These are phyloP conservation scores for Oceanodroma tethys DNA, from an alignment of 2,113 vertebrate species.

Conservation along the genomic window DNA sequence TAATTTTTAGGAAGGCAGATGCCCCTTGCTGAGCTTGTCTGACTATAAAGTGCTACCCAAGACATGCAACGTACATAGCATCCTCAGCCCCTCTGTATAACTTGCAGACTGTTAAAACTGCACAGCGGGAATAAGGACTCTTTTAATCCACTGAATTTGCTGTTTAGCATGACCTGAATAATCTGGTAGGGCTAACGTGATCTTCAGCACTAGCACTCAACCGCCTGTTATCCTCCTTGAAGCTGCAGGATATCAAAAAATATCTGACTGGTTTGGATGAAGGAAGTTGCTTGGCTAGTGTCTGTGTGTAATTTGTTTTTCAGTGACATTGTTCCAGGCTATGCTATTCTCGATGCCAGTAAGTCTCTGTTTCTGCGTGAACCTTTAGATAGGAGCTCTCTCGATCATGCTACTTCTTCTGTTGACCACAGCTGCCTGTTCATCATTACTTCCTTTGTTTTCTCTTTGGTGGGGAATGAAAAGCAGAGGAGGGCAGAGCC, in stretches of 20 bases:
- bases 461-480: not conserved
- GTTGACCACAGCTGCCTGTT: not conserved
- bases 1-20: slow-evolving; percentile 55
- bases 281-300: not conserved
- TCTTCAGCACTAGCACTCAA: slow-evolving; percentile 51
- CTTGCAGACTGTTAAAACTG: slow-evolving; percentile 39
- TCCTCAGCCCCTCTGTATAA: slow-evolving; percentile 19
- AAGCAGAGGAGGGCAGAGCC: not conserved
- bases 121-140: slow-evolving; percentile 32
- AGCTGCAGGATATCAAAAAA: slow-evolving; percentile 53
- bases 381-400: not conserved
- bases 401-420: not conserved
- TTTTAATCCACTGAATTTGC: slow-evolving; percentile 63
- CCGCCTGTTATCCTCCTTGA: slow-evolving; percentile 49
- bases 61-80: not conserved
- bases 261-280: slow-evolving; percentile 47
- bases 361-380: not conserved
- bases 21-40: slow-evolving; percentile 48
- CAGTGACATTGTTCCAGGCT: not conserved
- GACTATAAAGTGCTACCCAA: slow-evolving; percentile 28
- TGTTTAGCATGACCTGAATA: slow-evolving; percentile 68
- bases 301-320: slow-evolving; percentile 41
- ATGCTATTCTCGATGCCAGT: not conserved
- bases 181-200: slow-evolving; percentile 43
- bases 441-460: not conserved